Base-by-base conservation (phyloP, 2,888 invertebrate species). In the Malthinus flaveolus region DNA sequence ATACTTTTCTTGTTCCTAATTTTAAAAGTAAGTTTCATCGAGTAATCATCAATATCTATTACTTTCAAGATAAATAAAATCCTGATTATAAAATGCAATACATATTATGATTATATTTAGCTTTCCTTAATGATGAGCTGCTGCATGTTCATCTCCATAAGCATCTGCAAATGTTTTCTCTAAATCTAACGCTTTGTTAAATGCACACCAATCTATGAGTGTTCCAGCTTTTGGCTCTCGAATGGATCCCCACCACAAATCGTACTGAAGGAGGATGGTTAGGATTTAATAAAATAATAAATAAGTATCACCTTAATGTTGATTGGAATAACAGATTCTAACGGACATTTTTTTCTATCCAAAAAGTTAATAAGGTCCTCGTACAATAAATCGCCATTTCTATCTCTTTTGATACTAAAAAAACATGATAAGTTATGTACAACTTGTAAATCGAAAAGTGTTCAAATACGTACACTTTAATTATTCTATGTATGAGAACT, bases 351-450 rank as follows among this genome's bases (percentile, higher is more conserved):
- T 70, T 83, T 83, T 68, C 88, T 85, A 74, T 93, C 87, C 56
- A 93, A 75, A 72, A 92, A 92, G 36, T 80, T 74, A 68, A 93
- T 73, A 53, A 93, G 78, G 71, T 92, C 90, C 1, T 85, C 82
- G 59, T 87, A 88, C 52, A 83, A 81, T 34, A 92, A 80, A 67
- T 86, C 83, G 54, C 86, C 86, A 13, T 85, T 77, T 1, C 85
- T 84, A 63, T 89, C 88, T 67, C 83, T 86, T n/a, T 81, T 77
- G 44, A 89, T 75, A 15, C 88, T 88, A 66, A 36, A 73, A 46
- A 36, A 73, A 46, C 11, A 8, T 44, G 11, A 46, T n/a, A 31
- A 13, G n/a, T n/a, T n/a, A n/a, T n/a, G n/a, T n/a, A n/a, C 15
- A 44, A 6, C 8, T 45, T n/a, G 9, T 36, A 49, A 49, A 36